Evolutionary conservation across 1,140 invertebrate genomes (phyloP), one percentile per base, ranked within the genome.

Genomic region (Agrypnia vestita): DNA sequence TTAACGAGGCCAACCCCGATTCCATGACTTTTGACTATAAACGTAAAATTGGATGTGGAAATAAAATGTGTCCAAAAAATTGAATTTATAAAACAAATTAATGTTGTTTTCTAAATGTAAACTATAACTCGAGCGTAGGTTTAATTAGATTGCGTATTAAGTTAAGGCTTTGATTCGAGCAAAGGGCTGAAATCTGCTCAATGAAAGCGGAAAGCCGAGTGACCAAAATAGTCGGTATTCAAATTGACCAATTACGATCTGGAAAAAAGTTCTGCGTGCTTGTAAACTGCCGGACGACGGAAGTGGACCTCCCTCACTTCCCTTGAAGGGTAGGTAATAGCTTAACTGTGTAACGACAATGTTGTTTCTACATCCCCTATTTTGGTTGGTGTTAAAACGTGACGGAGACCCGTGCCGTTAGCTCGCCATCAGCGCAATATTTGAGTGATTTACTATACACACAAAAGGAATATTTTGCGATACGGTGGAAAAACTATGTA

Each of bases 181-280:
- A n/a, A 3, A 21, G 15, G 19, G 13, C 49, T 11, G 11, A 71
- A 49, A 43, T 62, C 13, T 0, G 53, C 53, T 56, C 21, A 21
- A n/a, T 25, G 25, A 62, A 35, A 62, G 17, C 67, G 15, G 3
- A 71, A 71, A 71, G 8, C 8, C 49, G 17, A 21, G 15, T 19
- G 44, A 9, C 47, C 44, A 17, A 49, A 71, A 71, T 71, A 19
- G 67, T 21, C 15, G 67, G 47, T 44, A 71, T 71, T 71, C 44
- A 71, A 71, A 71, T 71, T 71, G 67, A 47, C 67, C 67, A 71
- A 71, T 71, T 71, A 71, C 19, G 21, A n/a, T 19, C 44, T n/a
- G 15, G 44, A 21, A 51, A 71, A 71, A 71, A 71, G 67, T 49
- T 19, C 67, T 51, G 67, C 67, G 67, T 71, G 67, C 47, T 51